Evolutionary conservation across 1,140 invertebrate genomes (phyloP).

Genomic region (Drosophila pectinifera): DNA sequence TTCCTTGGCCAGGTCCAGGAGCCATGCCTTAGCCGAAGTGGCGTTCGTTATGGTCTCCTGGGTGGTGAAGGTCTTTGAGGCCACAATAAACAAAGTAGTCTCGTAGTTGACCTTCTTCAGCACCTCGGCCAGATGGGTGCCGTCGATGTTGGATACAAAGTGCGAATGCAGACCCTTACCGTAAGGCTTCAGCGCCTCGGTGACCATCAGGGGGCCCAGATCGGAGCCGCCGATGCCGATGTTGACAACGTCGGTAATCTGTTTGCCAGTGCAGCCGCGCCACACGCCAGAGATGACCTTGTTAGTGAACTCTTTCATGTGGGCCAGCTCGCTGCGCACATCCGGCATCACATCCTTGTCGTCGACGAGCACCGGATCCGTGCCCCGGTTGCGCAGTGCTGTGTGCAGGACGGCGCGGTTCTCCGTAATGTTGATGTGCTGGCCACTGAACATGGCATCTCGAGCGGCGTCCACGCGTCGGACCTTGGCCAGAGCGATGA

Average conservation of each 20-base stretch:
- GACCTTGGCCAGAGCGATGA: slow-evolving; percentile 93
- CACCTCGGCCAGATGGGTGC: slow-evolving; percentile 98
- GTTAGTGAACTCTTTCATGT: slow-evolving; percentile 97
- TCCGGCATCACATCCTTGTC: slow-evolving; percentile 97
- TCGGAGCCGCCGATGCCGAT: slow-evolving; percentile 99
- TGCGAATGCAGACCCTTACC: slow-evolving; percentile 95
- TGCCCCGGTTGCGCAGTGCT: slow-evolving; percentile 95
- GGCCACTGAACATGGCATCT: slow-evolving; percentile 96
- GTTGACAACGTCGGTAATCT: slow-evolving; percentile 99
- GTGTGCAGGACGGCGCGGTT: slow-evolving; percentile 97
- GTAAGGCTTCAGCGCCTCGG: slow-evolving; percentile 97
- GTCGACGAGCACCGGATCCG: slow-evolving; percentile 92
- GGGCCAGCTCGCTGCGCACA: slow-evolving; percentile 95
- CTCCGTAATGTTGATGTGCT: slow-evolving; percentile 99
- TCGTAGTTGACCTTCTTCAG: slow-evolving; percentile 96
- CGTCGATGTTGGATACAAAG: slow-evolving; percentile 99
- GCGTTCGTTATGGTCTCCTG: slow-evolving; percentile 99
- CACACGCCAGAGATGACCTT: slow-evolving; percentile 89
- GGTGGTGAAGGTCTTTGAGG: slow-evolving; percentile 99
- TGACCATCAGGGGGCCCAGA: slow-evolving; percentile 99
- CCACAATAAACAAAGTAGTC: slow-evolving; percentile 98
- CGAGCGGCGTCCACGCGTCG: slow-evolving; percentile 94
- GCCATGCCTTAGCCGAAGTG: slow-evolving; percentile 98
- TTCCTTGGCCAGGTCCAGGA: slow-evolving; percentile 94
- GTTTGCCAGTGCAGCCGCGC: slow-evolving; percentile 95